These are phyloP conservation scores for Speoplatyrhinus poulsoni DNA, from an alignment of 2,113 vertebrate genomes.

Conservation along the genomic window DNA sequence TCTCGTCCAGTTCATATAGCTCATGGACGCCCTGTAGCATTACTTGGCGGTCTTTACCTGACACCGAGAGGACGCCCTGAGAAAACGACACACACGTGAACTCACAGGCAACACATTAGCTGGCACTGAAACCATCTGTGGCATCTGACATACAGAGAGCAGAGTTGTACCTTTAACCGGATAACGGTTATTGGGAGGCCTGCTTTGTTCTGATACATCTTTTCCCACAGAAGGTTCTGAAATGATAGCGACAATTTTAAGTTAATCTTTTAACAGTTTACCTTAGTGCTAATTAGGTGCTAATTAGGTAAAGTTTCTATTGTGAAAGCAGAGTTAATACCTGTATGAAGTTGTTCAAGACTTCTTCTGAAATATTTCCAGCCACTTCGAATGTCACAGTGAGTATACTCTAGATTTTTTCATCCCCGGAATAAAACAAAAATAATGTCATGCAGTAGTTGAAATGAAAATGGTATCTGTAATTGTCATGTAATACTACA, in stretches of 20 bases:
- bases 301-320: slow-evolving; percentile 14
- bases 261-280: slow-evolving; percentile 44
- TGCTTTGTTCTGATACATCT: slow-evolving; percentile 82
- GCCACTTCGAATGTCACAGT: slow-evolving; percentile 91
- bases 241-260: slow-evolving; percentile 27
- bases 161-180: slow-evolving; percentile 84
- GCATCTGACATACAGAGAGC: slow-evolving; percentile 35
- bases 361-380: slow-evolving; percentile 86
- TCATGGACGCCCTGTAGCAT: slow-evolving; percentile 95
- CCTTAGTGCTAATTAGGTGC: not conserved
- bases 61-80: slow-evolving; percentile 89
- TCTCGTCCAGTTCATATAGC: slow-evolving; percentile 93
- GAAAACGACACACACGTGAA: slow-evolving; percentile 36
- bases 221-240: slow-evolving; percentile 96
- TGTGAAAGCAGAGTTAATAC: slow-evolving; percentile 57
- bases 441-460: too few relatives aligned
- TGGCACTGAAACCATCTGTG: not conserved
- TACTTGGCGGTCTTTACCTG: slow-evolving; percentile 84
- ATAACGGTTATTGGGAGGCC: slow-evolving; percentile 86
- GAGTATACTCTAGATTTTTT: slow-evolving; percentile 80
- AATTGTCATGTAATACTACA: too few relatives aligned
- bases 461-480: too few relatives aligned
- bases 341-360: slow-evolving; percentile 89
- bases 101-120: slow-evolving; percentile 50
- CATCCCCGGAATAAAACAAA: too few relatives aligned